These are phyloP conservation scores for Ecdyonurus torrentis DNA, from an alignment of 2,888 invertebrate genomes.

Conservation along the genomic window DNA sequence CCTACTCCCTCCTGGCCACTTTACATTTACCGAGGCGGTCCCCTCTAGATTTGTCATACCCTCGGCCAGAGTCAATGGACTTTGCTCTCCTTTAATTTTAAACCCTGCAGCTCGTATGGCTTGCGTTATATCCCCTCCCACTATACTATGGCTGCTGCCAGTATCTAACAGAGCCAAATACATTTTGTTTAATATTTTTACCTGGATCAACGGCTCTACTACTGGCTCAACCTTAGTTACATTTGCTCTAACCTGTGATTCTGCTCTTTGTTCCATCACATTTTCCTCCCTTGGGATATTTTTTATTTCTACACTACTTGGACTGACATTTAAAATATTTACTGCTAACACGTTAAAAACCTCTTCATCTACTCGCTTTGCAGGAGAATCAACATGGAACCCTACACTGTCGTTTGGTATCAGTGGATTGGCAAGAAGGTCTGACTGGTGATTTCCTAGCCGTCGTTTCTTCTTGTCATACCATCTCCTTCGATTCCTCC, in stretches of 20 bases:
- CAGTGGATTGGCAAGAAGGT: too few species aligned
- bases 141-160: conserved; percentile 8
- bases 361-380: too few species aligned
- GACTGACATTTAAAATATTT: too few species aligned
- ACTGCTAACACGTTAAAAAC: too few species aligned
- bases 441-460: too few species aligned
- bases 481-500: too few species aligned
- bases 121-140: conserved; percentile 1
- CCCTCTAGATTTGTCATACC: neutral
- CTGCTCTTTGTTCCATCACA: too few species aligned
- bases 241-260: neutral
- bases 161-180: conserved; percentile 10
- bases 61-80: neutral
- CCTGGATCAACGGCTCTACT: neutral
- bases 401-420: too few species aligned
- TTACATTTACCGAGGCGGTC: neutral
- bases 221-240: neutral
- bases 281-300: too few species aligned
- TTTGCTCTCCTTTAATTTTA: neutral
- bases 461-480: too few species aligned
- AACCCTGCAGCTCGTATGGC: neutral
- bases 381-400: too few species aligned
- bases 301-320: too few species aligned
- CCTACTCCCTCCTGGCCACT: neutral
- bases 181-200: neutral